Evolutionary conservation across 2,888 invertebrate species (phyloP), one percentile per base, ranked within the genome.

Genomic region (Corbicula japonica): DNA sequence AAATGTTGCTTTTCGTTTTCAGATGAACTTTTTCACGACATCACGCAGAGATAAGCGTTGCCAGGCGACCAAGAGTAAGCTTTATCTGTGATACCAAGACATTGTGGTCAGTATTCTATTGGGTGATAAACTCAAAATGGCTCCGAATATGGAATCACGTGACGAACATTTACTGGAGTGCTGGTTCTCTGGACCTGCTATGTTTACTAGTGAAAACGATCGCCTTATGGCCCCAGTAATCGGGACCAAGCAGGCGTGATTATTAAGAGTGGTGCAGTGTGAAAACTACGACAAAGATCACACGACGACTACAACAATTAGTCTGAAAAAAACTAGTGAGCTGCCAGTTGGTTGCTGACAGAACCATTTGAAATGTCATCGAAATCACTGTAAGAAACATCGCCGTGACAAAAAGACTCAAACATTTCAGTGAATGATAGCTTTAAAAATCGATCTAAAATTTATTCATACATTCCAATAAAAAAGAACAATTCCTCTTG

Each of bases 31-130:
- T 21, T 66, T 21, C 54, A 66, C 38, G 66, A 66, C 18, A 66
- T 28, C 41, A 66, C 35, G 30, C 56, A 56, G 23, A 69, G 69
- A 69, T 69, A 69, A 58, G 44, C 18, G 15, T 18, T 3, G 30
- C 30, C n/a, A 6, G n/a, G 28, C 23, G 62, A 54, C 62, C 50
- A 30, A 32, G 30, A 52, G 1, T 41, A n/a, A 52, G 50, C 71
- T 61, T 30, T 62, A 71, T 62, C 71, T 71, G 71, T 71, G 71
- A 71, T 71, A 71, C n/a, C 21, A 21, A 52, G 52, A 60, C 60
- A 58, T 46, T 52, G 54, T 23, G 61, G 71, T 54, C 71, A 71
- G 71, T 71, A 71, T 66, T 66, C 66, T 28, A 41, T 54, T 54
- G 60, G 60, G 66, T 54, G 54, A 54, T 66, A 66, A 66, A 66